A percentile compares a stretch with the other conserved stretches of the same genome.
These are phyloP conservation scores for Coccyzus lansbergi DNA, from an alignment of 2,797 vertebrate species.

Conservation along the genomic window DNA sequence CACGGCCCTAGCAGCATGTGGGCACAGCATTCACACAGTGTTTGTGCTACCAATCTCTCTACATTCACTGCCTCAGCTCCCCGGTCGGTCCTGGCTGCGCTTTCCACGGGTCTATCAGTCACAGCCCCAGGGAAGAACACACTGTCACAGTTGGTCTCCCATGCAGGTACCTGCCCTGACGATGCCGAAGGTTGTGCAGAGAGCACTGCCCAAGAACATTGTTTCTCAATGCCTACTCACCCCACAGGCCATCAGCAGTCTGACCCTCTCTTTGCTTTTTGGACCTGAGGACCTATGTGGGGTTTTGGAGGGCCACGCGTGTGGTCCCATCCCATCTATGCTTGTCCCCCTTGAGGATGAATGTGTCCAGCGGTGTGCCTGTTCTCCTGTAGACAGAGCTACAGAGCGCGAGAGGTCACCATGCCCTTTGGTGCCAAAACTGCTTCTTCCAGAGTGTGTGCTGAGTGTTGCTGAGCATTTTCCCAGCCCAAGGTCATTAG, in stretches of 20 bases:
- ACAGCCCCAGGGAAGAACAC: not conserved
- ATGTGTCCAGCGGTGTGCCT: not conserved
- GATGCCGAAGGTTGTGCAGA: not conserved
- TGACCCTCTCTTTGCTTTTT: not conserved
- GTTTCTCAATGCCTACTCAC: not conserved
- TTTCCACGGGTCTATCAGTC: not conserved
- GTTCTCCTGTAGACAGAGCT: not conserved
- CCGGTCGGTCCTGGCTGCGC: rapidly evolving
- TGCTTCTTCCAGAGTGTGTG: rapidly evolving
- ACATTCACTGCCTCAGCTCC: not conserved
- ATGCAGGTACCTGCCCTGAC: not conserved
- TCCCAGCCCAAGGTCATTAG: not conserved
- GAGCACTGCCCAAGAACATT: not conserved
- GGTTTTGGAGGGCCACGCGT: not conserved
- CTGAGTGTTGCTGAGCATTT: constrained; percentile 44
- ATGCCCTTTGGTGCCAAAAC: not conserved
- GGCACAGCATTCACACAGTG: not conserved
- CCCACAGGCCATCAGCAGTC: not conserved
- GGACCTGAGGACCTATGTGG: not conserved
- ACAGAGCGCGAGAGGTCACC: not conserved
- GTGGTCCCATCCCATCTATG: not conserved
- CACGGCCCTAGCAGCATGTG: rapidly evolving
- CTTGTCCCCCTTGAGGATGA: not conserved
- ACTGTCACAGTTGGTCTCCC: not conserved
- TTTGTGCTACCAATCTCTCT: not conserved